Conservation (phyloP, 92 coral and sea anemone genomes). For the Umimayanthus chanpuru region DNA sequence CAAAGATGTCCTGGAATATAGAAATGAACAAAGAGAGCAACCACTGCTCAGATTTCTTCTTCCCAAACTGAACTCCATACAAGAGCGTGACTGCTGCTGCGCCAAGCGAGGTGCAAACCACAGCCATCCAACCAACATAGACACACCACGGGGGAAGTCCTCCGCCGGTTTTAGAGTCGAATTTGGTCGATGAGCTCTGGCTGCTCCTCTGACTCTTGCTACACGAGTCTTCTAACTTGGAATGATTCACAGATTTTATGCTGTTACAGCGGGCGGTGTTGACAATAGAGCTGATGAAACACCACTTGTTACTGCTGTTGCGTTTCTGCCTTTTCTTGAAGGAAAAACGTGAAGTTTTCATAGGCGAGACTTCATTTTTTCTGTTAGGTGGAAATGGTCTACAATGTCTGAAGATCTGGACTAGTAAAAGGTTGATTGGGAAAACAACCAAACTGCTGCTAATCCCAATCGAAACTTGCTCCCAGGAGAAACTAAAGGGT, state of each 20-base stretch:
- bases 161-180: slow-evolving; percentile 12
- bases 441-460: slow-evolving; percentile 90
- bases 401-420: slow-evolving; percentile 90
- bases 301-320: not conserved
- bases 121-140: slow-evolving; percentile 84
- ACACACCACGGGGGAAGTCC: slow-evolving; percentile 88
- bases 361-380: slow-evolving; percentile 17
- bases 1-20: slow-evolving; percentile 85
- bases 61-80: slow-evolving; percentile 88
- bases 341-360: not conserved
- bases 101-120: slow-evolving; percentile 63
- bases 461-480: slow-evolving; percentile 88
- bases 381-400: slow-evolving; percentile 16
- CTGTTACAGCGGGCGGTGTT: not conserved
- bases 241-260: not conserved
- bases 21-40: slow-evolving; percentile 88
- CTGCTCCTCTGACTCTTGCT: not conserved
- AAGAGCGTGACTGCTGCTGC: slow-evolving; percentile 76
- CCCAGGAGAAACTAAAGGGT: slow-evolving; percentile 86
- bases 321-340: not conserved
- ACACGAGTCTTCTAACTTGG: slow-evolving; percentile 24
- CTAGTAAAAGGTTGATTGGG: slow-evolving; percentile 85
- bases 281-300: not conserved
- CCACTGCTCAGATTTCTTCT: slow-evolving; percentile 86
- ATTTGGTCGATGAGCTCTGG: not conserved